Base-by-base conservation (phyloP, 2,113 vertebrate species). In the Sialia sialis region DNA sequence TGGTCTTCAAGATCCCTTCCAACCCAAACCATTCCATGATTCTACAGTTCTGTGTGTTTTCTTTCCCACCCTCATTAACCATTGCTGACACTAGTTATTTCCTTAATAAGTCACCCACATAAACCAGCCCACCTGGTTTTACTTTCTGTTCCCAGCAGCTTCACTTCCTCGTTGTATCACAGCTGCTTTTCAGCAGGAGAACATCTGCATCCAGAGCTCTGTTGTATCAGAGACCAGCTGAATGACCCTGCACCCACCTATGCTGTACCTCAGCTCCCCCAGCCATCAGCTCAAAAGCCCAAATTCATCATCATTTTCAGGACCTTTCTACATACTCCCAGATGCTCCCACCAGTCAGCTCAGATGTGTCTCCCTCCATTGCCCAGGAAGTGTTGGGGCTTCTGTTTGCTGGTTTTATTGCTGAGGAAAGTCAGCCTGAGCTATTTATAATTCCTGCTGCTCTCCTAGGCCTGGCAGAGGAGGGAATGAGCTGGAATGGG, bases 161-260 rank as follows among this genome's bases (percentile, higher is more conserved):
- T 75, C 58, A 6, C 52, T 82, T 66, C 58, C 60, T 81, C 25
- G 0, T 34, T 23, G 3, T 9, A 20, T 32, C 46, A 16, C 16
- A 5, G 59, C 82, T 76, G 43, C 54, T 75, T 87, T 59, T 32
- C 48, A 59, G 84, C 72, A 54, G 41, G 8, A 64, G 38, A 73
- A 67, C 27, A 55, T 41, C 66, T 70, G 41, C 38, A 46, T 29
- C 51, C 29, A 18, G 29, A 26, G 21, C 58, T 49, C 36, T 1
- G 2, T 7, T 1, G 4, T 4, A 18, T 2, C 36, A 6, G 13
- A 80, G 59, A 26, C 48, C 56, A 7, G 25, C 17, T 4, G 25
- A 44, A 8, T 39, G 66, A 18, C 43, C 20, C 39, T 43, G 29
- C 34, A 22, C 15, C 41, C 59, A 4, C 36, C 48, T 38, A 39